A percentile compares a stretch with the other conserved stretches of the same genome.
phyloP scores from a whole-genome alignment of 2,113 vertebrate genomes.

The Onychostruthus taczanowskii region DNA sequence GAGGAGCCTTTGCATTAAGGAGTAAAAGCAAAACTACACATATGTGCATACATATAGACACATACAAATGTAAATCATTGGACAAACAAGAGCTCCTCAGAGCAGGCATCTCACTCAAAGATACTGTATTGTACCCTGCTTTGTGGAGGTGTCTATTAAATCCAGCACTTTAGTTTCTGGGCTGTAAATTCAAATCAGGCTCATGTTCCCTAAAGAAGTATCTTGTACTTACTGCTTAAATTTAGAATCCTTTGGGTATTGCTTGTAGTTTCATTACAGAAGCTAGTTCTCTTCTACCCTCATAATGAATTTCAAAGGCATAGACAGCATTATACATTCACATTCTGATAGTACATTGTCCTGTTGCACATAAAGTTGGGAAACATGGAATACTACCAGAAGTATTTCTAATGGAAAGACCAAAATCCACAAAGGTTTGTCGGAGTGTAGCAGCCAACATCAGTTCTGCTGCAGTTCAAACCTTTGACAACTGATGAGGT shows the following conservation, averaged over 20 bases:
- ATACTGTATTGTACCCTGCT: background rate
- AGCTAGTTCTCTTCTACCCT: background rate
- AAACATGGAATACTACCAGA: background rate
- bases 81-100: background rate
- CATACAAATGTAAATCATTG: background rate
- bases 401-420: background rate
- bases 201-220: background rate
- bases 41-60: background rate
- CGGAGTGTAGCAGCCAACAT: background rate
- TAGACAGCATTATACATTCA: background rate
- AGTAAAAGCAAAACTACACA: background rate
- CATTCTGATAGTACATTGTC: background rate
- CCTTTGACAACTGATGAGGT: accelerated
- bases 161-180: background rate
- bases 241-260: background rate
- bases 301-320: background rate
- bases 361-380: background rate
- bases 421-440: background rate
- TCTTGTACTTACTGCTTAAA: background rate
- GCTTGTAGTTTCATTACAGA: background rate
- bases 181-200: background rate
- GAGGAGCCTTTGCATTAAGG: background rate
- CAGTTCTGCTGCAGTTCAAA: background rate
- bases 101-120: background rate
- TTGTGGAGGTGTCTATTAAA: background rate